Evolutionary conservation across 2,797 vertebrate species (phyloP).

Genomic region (Sardinella longiceps): DNA sequence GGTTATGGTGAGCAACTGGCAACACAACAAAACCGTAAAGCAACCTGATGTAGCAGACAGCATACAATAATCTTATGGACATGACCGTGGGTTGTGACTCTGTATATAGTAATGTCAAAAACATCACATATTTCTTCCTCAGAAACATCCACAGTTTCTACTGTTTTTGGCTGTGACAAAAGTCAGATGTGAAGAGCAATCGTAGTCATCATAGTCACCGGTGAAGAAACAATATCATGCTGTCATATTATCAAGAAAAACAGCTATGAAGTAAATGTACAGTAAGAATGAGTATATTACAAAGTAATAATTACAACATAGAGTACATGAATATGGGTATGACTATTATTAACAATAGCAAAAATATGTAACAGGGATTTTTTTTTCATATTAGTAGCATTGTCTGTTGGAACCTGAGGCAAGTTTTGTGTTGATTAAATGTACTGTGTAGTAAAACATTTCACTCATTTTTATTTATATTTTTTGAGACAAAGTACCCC

Average conservation of each 20-base stretch:
- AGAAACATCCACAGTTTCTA: slow-evolving; percentile 42
- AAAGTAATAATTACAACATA: slow-evolving; percentile 57
- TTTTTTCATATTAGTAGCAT: slow-evolving; percentile 25
- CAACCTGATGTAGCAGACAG: slow-evolving; percentile 66
- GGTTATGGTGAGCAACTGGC: slow-evolving; percentile 57
- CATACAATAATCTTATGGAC: slow-evolving; percentile 50
- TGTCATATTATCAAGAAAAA: slow-evolving; percentile 70
- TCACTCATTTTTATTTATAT: too few relatives aligned
- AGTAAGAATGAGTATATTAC: slow-evolving; percentile 78
- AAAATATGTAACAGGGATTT: slow-evolving; percentile 35
- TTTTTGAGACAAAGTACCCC: not conserved
- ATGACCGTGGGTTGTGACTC: slow-evolving; percentile 21
- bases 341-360: slow-evolving; percentile 38
- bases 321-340: slow-evolving; percentile 31
- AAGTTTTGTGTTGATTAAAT: slow-evolving; percentile 43
- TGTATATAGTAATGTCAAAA: slow-evolving; percentile 45
- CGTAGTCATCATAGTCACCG: slow-evolving; percentile 43
- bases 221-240: slow-evolving; percentile 73
- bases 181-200: slow-evolving; percentile 59
- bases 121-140: slow-evolving; percentile 41
- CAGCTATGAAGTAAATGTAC: slow-evolving; percentile 75
- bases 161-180: slow-evolving; percentile 48
- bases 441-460: not conserved
- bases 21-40: slow-evolving; percentile 64
- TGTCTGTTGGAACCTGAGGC: slow-evolving; percentile 57